Percentiles rank a stretch among this genome's conserved stretches.
Conservation (phyloP, 1,140 invertebrate species). For the Drosophila ohnishii region DNA sequence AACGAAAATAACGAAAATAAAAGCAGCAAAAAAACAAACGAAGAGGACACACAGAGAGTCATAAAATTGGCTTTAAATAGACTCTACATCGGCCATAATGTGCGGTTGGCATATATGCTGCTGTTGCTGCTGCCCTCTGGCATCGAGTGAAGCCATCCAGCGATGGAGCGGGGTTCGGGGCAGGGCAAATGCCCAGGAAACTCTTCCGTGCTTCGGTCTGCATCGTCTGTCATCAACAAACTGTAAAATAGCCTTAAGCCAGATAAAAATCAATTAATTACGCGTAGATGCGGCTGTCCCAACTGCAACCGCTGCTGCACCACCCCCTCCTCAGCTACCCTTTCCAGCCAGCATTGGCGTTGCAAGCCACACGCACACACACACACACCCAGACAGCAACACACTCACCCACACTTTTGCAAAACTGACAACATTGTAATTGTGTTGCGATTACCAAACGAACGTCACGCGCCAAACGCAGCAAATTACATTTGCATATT, state of each 20-base stretch:
- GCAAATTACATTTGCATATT: constrained; percentile 82
- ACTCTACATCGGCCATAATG: constrained; percentile 34
- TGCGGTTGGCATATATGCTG: constrained; percentile 11
- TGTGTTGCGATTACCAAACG: constrained; percentile 79
- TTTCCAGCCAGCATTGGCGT: constrained; percentile 17
- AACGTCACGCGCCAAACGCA: constrained; percentile 79
- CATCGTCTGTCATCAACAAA: constrained; percentile 82
- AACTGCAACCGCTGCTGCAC: constrained; percentile 23
- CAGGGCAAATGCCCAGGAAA: constrained; percentile 2
- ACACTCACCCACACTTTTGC: constrained; percentile 14
- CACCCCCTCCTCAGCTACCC: neutral
- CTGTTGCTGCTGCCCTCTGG: constrained; percentile 24
- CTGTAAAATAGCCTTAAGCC: constrained; percentile 82
- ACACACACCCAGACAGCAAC: constrained; percentile 16
- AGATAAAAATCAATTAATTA: constrained; percentile 83
- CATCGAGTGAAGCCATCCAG: neutral
- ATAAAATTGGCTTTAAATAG: constrained; percentile 74
- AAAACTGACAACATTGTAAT: constrained; percentile 75
- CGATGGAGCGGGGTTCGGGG: neutral
- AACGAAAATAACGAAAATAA: constrained; percentile 9
- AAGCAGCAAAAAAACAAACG: constrained; percentile 3
- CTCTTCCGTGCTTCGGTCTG: constrained; percentile 62
- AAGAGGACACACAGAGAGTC: constrained; percentile 35
- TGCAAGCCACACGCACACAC: constrained; percentile 26
- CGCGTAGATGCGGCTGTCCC: constrained; percentile 70